Conservation (phyloP, 2,113 vertebrate genomes). For the Gopherus flavomarginatus region DNA sequence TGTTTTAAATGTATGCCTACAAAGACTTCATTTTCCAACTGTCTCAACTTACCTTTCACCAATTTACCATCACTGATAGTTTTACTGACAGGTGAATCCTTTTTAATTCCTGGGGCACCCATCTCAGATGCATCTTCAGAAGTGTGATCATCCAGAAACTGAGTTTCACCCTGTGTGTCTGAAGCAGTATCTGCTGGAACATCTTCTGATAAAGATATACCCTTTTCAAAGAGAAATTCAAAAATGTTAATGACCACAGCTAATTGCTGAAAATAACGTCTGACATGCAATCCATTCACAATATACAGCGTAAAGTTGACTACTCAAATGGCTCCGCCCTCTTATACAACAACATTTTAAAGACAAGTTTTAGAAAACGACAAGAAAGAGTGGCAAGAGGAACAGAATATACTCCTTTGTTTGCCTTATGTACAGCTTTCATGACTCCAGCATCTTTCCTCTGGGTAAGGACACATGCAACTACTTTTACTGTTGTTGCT, state of each 20-base stretch:
- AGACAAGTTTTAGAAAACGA: neutral
- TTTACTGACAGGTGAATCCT: conserved; percentile 70
- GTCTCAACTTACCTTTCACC: conserved; percentile 78
- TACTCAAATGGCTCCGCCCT: neutral
- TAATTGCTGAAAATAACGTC: neutral
- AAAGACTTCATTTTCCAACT: neutral
- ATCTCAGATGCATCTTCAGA: conserved; percentile 65
- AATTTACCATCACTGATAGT: conserved; percentile 80
- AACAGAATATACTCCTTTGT: neutral
- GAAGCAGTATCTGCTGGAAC: conserved; percentile 47
- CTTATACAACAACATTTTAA: neutral
- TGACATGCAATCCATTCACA: neutral
- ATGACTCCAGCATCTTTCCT: neutral
- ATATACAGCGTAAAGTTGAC: neutral
- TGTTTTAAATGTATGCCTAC: neutral
- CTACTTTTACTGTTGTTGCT: neutral
- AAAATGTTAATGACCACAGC: neutral
- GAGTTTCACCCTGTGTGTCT: conserved; percentile 40
- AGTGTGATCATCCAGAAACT: conserved; percentile 43
- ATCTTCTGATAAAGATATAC: conserved; percentile 71
- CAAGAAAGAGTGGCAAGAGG: neutral
- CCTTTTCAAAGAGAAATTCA: conserved; percentile 66
- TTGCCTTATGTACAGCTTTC: neutral
- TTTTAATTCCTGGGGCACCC: conserved; percentile 45
- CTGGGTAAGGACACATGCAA: neutral